These are phyloP conservation scores for Suillia variegata DNA, from an alignment of 2,888 invertebrate species.

Conservation along the genomic window DNA sequence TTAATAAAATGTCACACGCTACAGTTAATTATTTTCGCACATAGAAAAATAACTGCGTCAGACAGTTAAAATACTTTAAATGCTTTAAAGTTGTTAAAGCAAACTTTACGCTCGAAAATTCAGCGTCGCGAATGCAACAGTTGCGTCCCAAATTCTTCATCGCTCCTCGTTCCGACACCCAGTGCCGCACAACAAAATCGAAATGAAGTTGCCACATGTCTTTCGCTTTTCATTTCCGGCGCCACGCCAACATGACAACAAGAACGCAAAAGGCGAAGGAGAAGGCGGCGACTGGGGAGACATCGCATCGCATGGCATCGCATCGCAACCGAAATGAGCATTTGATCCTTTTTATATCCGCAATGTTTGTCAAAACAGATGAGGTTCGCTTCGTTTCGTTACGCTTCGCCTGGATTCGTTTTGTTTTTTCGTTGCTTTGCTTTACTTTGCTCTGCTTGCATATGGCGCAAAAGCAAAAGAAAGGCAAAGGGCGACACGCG, in stretches of 20 bases:
- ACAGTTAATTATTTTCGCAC: too few relatives aligned
- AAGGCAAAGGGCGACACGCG: neutral
- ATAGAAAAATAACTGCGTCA: too few relatives aligned
- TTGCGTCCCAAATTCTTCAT: neutral
- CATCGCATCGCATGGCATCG: constrained; percentile 1
- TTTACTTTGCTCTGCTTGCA: neutral
- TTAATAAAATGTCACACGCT: too few relatives aligned
- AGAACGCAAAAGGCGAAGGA: too few relatives aligned
- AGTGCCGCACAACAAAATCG: too few relatives aligned
- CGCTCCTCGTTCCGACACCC: too few relatives aligned
- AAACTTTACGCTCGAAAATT: too few relatives aligned
- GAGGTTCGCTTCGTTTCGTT: constrained; percentile 28
- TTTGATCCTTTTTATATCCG: constrained; percentile 42
- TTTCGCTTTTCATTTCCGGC: neutral
- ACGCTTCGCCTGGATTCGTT: neutral
- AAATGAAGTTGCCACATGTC: neutral
- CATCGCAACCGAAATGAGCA: constrained; percentile 35
- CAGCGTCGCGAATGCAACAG: neutral
- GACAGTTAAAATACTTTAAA: too few relatives aligned
- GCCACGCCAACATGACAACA: neutral
- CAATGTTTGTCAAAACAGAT: constrained; percentile 41
- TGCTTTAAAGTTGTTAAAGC: too few relatives aligned
- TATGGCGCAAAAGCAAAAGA: too few relatives aligned
- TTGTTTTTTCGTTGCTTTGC: neutral
- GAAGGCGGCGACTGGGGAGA: too few relatives aligned